phyloP scores from a whole-genome alignment of 2,888 invertebrate genomes.

The Andrena bicolor region DNA sequence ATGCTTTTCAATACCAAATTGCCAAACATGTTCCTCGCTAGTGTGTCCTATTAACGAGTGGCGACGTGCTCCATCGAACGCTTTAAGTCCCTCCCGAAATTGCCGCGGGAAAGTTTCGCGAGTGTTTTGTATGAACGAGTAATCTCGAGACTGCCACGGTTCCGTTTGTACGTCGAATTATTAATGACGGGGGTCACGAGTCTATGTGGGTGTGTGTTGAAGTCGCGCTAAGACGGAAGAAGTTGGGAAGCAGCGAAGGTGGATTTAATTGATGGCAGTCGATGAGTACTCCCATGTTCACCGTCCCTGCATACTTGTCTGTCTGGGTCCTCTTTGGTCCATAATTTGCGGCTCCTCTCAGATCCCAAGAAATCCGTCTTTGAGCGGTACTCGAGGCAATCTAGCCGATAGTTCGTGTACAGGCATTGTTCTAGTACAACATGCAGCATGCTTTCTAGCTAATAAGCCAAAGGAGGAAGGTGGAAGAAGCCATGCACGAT shows the following conservation, averaged over 20 bases:
- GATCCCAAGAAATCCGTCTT: slow-evolving; percentile 4
- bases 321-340: slow-evolving; percentile 19
- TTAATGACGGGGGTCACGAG: slow-evolving; percentile 55
- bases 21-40: too few relatives aligned
- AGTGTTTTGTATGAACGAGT: slow-evolving; percentile 36
- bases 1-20: too few relatives aligned
- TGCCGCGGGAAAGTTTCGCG: slow-evolving; percentile 3
- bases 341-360: slow-evolving; percentile 1
- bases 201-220: slow-evolving; percentile 42
- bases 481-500: neutral
- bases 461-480: slow-evolving; percentile 12
- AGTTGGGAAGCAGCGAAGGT: slow-evolving; percentile 57
- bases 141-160: slow-evolving; percentile 26
- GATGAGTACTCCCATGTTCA: slow-evolving; percentile 58
- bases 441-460: neutral
- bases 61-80: neutral
- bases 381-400: slow-evolving; percentile 1
- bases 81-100: slow-evolving; percentile 1
- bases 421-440: slow-evolving; percentile 5
- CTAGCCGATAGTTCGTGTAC: neutral
- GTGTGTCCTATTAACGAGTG: too few relatives aligned
- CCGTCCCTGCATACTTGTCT: slow-evolving; percentile 24
- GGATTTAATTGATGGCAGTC: slow-evolving; percentile 72
- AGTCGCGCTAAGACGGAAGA: slow-evolving; percentile 57
- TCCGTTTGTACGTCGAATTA: slow-evolving; percentile 40